These are phyloP conservation scores for Entomyzon cyanotis DNA, from an alignment of 2,113 vertebrate species.

Conservation along the genomic window DNA sequence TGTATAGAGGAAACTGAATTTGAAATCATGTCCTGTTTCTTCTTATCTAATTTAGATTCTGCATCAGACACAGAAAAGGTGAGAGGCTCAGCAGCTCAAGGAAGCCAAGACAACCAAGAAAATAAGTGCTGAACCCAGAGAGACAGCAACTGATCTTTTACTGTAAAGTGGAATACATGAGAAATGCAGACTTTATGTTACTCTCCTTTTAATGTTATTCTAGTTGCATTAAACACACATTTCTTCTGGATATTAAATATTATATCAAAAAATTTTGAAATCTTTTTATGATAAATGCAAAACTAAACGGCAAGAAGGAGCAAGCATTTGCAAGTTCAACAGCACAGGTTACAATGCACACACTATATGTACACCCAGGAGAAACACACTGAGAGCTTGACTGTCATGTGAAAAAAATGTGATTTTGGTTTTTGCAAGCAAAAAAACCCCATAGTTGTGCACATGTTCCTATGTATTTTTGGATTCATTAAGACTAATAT, in stretches of 20 bases:
- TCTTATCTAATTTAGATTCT: slow-evolving; percentile 59
- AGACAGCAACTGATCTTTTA: neutral
- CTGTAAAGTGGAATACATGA: neutral
- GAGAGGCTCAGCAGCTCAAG: slow-evolving; percentile 16
- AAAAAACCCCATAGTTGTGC: neutral
- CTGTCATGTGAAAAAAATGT: neutral
- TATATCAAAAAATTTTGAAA: neutral
- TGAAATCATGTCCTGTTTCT: slow-evolving; percentile 46
- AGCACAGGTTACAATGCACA: neutral
- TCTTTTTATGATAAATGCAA: neutral
- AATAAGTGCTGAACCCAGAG: neutral
- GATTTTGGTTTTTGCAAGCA: neutral
- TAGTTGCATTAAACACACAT: neutral
- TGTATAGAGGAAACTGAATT: slow-evolving; percentile 17
- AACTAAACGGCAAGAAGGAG: neutral
- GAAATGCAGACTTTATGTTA: neutral
- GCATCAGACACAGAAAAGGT: slow-evolving; percentile 35
- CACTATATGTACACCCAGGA: accelerated
- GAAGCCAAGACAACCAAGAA: slow-evolving; percentile 11
- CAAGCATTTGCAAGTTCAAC: neutral
- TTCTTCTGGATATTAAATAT: neutral
- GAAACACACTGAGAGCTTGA: neutral
- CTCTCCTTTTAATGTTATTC: neutral
- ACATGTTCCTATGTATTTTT: neutral
- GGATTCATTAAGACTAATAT: neutral